phyloP scores from a whole-genome alignment of 1,140 invertebrate species.

The Drosophila sulfurigaster region DNA sequence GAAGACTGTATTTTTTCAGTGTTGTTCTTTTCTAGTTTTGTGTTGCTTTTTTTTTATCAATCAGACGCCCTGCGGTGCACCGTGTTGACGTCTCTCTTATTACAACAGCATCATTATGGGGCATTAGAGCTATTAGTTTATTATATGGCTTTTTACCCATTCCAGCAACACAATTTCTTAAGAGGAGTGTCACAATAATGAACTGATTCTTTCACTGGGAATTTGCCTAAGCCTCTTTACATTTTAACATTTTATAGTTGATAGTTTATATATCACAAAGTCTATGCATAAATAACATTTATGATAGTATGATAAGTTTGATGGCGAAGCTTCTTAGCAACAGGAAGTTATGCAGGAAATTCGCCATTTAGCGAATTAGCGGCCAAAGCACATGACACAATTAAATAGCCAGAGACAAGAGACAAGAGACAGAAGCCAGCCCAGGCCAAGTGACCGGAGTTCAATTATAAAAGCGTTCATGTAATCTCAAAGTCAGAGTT shows the following conservation, averaged over 20 bases:
- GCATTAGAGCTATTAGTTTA: constrained; percentile 75
- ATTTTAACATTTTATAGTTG: not conserved
- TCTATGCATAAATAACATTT: constrained; percentile 7
- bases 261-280: not conserved
- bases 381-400: constrained; percentile 63
- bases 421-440: not conserved
- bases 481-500: constrained; percentile 75
- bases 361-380: constrained; percentile 68
- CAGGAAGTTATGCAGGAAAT: constrained; percentile 71
- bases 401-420: constrained; percentile 31
- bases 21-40: not conserved
- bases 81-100: constrained; percentile 82
- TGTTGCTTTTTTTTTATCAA: constrained; percentile 64
- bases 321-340: constrained; percentile 11
- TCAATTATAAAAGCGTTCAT: constrained; percentile 51
- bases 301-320: not conserved
- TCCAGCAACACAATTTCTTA: not conserved
- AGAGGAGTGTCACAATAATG: constrained; percentile 68
- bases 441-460: constrained; percentile 52
- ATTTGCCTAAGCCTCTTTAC: constrained; percentile 24
- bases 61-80: constrained; percentile 74
- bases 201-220: not conserved
- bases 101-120: constrained; percentile 78
- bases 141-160: constrained; percentile 39
- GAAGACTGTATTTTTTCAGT: not conserved